Evolutionary conservation across 2,113 vertebrate genomes (phyloP).

Genomic region (Sardina pilchardus): DNA sequence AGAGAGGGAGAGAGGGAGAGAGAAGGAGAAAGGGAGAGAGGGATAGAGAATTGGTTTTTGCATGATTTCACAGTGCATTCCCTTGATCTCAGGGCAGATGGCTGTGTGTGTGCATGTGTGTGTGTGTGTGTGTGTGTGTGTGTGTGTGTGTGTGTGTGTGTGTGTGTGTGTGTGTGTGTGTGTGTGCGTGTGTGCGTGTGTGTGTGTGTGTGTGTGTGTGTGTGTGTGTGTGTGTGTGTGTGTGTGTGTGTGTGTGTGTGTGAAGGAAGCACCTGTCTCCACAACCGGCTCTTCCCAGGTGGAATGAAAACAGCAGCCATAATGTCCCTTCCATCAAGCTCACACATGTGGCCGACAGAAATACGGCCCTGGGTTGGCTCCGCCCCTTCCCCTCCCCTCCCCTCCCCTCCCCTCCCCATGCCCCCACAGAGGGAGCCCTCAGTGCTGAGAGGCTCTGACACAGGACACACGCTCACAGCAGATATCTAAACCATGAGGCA

Average conservation of each 20-base stretch:
- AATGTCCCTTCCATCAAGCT: conserved; percentile 8
- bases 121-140: neutral
- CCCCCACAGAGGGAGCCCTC: neutral
- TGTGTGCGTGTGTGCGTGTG: neutral
- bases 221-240: conserved; percentile 45
- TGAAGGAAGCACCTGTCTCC: conserved; percentile 63
- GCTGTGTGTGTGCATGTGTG: neutral
- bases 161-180: neutral
- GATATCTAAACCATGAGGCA: too few relatives aligned
- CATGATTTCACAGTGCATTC: conserved; percentile 11
- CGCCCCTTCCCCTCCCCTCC: neutral
- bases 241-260: conserved; percentile 34
- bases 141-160: neutral
- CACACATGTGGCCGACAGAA: neutral
- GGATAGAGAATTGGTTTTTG: conserved; percentile 2
- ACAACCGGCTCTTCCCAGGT: conserved; percentile 57
- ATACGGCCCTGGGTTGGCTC: neutral
- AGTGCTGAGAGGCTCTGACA: neutral
- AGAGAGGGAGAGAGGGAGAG: neutral
- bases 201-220: conserved; percentile 32
- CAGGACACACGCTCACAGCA: neutral
- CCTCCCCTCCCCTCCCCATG: neutral
- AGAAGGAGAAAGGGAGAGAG: neutral
- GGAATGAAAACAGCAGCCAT: conserved; percentile 52
- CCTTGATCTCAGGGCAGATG: conserved; percentile 3